Conservation (phyloP, 2,113 vertebrate genomes). For the Mesoclemmys tuberculata region DNA sequence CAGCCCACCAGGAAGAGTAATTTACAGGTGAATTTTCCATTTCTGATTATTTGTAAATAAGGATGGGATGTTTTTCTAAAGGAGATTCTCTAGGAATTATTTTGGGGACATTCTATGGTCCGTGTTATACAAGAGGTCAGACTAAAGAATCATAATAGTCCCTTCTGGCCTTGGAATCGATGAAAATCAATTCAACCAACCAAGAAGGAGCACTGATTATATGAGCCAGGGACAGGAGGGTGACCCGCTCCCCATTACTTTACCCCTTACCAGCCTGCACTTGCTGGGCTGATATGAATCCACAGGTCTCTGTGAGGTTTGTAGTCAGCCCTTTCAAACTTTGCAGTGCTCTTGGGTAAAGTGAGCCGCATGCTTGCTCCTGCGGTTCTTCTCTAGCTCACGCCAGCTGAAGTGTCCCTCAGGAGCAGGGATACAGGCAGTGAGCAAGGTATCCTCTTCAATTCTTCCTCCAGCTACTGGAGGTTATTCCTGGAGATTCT, state of each 20-base stretch:
- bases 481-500: not conserved
- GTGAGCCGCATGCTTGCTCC: not conserved
- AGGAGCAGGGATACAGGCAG: not conserved
- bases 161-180: not conserved
- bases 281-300: not conserved
- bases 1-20: not conserved
- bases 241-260: not conserved
- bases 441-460: not conserved
- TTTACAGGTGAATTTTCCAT: not conserved
- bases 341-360: not conserved
- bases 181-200: not conserved
- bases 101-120: not conserved
- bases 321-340: not conserved
- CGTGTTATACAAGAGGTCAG: not conserved
- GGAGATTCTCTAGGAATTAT: not conserved
- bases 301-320: not conserved
- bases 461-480: fast-evolving
- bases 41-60: not conserved
- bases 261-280: not conserved
- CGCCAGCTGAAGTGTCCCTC: not conserved
- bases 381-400: not conserved
- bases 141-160: not conserved
- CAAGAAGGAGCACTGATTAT: not conserved
- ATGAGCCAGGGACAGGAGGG: not conserved
- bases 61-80: not conserved